These are phyloP conservation scores for Delphinus delphis DNA, from an alignment of 2,113 vertebrate genomes.

Conservation along the genomic window DNA sequence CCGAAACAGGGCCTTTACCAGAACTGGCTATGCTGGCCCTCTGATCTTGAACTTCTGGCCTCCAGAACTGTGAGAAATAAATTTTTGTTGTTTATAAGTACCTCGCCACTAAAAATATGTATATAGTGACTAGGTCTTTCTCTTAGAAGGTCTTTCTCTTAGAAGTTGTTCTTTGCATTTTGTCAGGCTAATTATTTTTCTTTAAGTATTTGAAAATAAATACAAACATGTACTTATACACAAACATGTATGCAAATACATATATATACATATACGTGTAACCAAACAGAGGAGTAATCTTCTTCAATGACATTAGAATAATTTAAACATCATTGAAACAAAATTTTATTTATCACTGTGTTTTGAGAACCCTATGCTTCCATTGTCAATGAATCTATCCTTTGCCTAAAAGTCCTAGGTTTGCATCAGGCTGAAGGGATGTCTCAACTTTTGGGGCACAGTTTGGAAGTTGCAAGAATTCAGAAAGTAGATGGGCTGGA, in stretches of 20 bases:
- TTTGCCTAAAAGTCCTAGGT: neutral
- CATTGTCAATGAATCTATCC: neutral
- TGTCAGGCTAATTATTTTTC: neutral
- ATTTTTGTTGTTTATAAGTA: neutral
- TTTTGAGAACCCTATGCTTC: neutral
- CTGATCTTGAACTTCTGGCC: neutral
- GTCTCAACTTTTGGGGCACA: neutral
- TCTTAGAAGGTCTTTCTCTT: neutral
- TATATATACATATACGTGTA: neutral
- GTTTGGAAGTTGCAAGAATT: neutral
- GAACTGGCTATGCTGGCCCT: neutral
- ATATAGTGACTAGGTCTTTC: neutral
- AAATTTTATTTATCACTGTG: neutral
- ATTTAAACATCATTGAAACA: neutral
- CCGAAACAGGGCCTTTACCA: neutral
- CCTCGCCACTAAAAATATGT: too few species aligned
- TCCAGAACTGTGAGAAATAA: neutral
- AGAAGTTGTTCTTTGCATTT: constrained; percentile 7
- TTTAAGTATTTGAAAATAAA: neutral
- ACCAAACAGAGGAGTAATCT: neutral
- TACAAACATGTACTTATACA: neutral
- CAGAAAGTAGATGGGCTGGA: neutral
- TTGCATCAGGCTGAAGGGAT: neutral
- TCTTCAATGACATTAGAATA: neutral
- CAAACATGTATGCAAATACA: neutral